Percentiles rank a stretch among this genome's conserved stretches.
These are phyloP conservation scores for Chiloscyllium punctatum DNA, from an alignment of 2,797 vertebrate genomes.

Conservation along the genomic window DNA sequence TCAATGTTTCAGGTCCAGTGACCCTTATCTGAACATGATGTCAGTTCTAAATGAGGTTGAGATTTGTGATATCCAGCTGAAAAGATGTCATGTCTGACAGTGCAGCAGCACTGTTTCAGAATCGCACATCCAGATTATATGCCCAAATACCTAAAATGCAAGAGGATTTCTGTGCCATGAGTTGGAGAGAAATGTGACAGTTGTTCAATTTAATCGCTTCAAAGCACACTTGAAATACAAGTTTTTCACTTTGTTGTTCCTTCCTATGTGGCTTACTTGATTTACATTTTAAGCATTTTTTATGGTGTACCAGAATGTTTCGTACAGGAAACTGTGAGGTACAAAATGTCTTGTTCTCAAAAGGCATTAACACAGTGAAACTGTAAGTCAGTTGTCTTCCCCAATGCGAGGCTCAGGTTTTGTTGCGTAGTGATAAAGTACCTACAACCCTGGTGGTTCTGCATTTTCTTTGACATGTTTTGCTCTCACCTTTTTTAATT, in stretches of 20 bases:
- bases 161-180: not conserved
- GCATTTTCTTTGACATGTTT: not conserved
- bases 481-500: no score
- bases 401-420: not conserved
- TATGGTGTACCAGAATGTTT: not conserved
- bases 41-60: no score
- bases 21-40: no score
- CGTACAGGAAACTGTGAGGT: not conserved
- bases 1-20: no score
- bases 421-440: not conserved
- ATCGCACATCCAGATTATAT: no score
- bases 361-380: not conserved
- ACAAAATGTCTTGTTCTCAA: not conserved
- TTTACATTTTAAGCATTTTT: not conserved
- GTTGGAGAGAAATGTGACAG: not conserved
- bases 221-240: not conserved
- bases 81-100: not conserved
- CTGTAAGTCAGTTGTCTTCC: not conserved
- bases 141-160: not conserved
- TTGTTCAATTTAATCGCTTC: not conserved
- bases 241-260: not conserved
- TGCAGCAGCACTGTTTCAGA: not conserved
- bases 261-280: not conserved
- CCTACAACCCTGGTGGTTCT: not conserved
- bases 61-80: not conserved